Conservation (phyloP, 1,140 invertebrate genomes). For the Paraescarpia echinospica region DNA sequence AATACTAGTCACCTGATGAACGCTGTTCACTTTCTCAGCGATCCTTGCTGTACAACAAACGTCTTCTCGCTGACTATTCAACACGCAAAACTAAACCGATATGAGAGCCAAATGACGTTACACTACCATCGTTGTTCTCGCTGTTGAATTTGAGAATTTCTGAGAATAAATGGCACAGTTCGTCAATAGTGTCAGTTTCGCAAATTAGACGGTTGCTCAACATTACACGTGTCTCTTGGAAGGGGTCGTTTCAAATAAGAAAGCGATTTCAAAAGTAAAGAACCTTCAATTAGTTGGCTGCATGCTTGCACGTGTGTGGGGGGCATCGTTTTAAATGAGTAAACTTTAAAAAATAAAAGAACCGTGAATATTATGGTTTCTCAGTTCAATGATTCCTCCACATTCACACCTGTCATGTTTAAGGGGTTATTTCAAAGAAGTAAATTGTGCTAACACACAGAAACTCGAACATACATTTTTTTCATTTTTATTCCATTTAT, state of each 20-base stretch:
- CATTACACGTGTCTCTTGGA: neutral
- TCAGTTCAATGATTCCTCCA: neutral
- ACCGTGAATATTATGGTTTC: neutral
- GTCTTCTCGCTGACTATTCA: neutral
- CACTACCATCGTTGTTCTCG: neutral
- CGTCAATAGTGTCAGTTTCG: neutral
- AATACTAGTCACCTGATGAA: neutral
- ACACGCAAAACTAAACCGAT: neutral
- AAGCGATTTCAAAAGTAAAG: neutral
- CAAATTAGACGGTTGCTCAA: neutral
- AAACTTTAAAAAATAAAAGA: neutral
- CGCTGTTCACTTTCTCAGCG: neutral
- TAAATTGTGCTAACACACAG: neutral
- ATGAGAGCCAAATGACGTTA: neutral
- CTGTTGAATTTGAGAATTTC: neutral
- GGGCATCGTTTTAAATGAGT: neutral
- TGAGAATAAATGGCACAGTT: neutral
- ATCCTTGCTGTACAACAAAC: neutral
- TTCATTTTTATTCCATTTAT: no score
- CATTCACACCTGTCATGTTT: neutral
- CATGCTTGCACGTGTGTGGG: neutral
- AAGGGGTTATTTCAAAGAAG: neutral
- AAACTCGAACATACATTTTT: no score
- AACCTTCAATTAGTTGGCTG: neutral
- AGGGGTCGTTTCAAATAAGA: neutral